Percentiles rank a stretch among this genome's conserved stretches.
Evolutionary conservation across 1,140 invertebrate species (phyloP).

Genomic region (Bombus turneri): DNA sequence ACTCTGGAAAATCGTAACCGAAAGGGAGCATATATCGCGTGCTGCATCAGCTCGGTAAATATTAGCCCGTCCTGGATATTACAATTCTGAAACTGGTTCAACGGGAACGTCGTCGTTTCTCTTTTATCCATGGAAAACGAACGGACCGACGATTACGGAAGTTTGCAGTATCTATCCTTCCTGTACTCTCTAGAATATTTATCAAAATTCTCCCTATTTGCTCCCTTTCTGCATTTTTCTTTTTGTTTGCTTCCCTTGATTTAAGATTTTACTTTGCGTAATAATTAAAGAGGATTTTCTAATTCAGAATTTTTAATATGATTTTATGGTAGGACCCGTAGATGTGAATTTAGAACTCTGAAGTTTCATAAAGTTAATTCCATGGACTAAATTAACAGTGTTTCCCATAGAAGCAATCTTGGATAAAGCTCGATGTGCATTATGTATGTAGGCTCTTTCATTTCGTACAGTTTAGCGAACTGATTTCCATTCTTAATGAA

Average conservation of each 20-base stretch:
- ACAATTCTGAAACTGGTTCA: conserved; percentile 34
- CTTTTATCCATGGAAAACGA: background rate
- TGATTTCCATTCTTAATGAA: conserved; percentile 11
- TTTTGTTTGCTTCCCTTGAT: too few relatives aligned
- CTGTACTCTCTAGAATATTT: background rate
- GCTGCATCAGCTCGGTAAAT: conserved; percentile 30
- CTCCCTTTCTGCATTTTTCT: background rate
- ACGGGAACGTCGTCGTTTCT: conserved; percentile 1
- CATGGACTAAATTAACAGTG: too few relatives aligned
- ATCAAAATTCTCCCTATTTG: background rate
- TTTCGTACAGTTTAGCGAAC: background rate
- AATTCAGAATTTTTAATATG: too few relatives aligned
- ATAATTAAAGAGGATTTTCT: background rate
- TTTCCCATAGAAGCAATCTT: too few relatives aligned
- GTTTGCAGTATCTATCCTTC: background rate
- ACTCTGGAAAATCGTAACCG: background rate
- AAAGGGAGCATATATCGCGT: background rate
- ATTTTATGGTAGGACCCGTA: too few relatives aligned
- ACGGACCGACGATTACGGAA: background rate
- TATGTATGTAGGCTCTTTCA: background rate
- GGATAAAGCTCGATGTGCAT: background rate
- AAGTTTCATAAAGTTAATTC: background rate
- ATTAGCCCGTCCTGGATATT: conserved; percentile 34
- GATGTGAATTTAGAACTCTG: background rate
- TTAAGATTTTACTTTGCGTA: background rate